A percentile compares a stretch with the other conserved stretches of the same genome.
phyloP scores from a whole-genome alignment of 1,140 invertebrate genomes.

The Asobara japonica region DNA sequence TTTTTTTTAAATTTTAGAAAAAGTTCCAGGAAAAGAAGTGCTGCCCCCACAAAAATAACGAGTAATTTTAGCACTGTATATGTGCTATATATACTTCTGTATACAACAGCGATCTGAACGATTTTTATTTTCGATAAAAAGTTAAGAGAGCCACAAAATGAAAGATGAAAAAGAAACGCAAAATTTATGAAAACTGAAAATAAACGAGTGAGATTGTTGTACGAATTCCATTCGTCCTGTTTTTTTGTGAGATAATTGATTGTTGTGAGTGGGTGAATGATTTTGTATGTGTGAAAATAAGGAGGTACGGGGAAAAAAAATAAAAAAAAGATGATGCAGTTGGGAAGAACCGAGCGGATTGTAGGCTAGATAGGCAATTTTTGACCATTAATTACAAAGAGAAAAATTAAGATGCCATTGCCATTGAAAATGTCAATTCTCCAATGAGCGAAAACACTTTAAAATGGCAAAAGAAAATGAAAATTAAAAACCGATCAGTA shows the following conservation, averaged over 20 bases:
- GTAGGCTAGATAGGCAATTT: slow-evolving; percentile 62
- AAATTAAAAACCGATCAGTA: slow-evolving; percentile 21
- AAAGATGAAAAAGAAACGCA: neutral
- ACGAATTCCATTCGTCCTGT: neutral
- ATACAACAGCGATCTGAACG: neutral
- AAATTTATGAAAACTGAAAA: neutral
- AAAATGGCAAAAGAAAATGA: neutral
- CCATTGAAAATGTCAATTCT: neutral
- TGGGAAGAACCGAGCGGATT: slow-evolving; percentile 33
- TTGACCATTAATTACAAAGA: slow-evolving; percentile 43
- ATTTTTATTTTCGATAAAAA: neutral
- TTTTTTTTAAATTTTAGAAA: no score
- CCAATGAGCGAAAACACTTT: neutral
- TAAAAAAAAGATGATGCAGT: slow-evolving; percentile 24
- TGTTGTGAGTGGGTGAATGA: neutral
- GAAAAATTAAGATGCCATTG: slow-evolving; percentile 17
- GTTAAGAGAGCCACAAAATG: neutral
- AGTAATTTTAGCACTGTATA: no score
- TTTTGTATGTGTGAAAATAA: slow-evolving; percentile 34
- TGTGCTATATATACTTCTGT: neutral
- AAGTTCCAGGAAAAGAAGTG: no score
- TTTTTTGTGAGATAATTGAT: neutral
- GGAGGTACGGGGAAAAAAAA: slow-evolving; percentile 21
- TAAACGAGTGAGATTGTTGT: slow-evolving; percentile 16
- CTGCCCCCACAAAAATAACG: no score